These are phyloP conservation scores for Andrena dorsata DNA, from an alignment of 2,888 invertebrate genomes.

Conservation along the genomic window DNA sequence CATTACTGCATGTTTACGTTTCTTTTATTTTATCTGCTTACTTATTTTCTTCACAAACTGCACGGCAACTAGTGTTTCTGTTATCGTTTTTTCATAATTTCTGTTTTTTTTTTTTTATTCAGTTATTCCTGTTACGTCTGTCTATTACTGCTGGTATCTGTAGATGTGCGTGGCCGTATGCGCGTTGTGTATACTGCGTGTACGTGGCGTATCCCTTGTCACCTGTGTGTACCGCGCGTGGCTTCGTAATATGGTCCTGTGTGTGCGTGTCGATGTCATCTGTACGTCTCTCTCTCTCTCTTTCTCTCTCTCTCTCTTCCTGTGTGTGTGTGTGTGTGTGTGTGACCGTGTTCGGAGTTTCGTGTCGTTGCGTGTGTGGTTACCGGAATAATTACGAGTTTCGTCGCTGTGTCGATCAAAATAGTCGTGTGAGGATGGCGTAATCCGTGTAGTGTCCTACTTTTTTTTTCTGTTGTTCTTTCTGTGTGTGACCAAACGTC, in stretches of 20 bases:
- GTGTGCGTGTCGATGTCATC: slow-evolving; percentile 32
- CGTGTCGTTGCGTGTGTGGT: slow-evolving; percentile 51
- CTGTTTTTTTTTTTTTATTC: slow-evolving; percentile 57
- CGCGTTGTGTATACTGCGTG: slow-evolving; percentile 61
- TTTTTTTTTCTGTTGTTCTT: slow-evolving; percentile 24
- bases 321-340: slow-evolving; percentile 39
- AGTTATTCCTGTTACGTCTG: slow-evolving; percentile 68
- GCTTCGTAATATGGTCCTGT: slow-evolving; percentile 59
- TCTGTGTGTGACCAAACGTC: slow-evolving; percentile 83
- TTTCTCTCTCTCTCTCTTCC: too few relatives aligned
- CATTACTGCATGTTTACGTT: slow-evolving; percentile 68
- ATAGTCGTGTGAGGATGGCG: slow-evolving; percentile 76
- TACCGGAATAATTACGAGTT: slow-evolving; percentile 55
- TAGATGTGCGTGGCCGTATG: slow-evolving; percentile 74
- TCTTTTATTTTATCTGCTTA: slow-evolving; percentile 62
- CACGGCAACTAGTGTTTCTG: slow-evolving; percentile 83
- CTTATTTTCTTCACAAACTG: slow-evolving; percentile 78
- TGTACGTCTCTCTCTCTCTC: slow-evolving; percentile 8
- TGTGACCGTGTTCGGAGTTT: slow-evolving; percentile 31
- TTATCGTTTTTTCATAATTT: slow-evolving; percentile 74
- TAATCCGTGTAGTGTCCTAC: slow-evolving; percentile 75
- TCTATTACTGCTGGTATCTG: slow-evolving; percentile 77
- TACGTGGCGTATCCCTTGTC: slow-evolving; percentile 60
- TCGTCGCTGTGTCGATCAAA: slow-evolving; percentile 66
- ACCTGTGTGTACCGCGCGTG: slow-evolving; percentile 34